Evolutionary conservation across 2,797 vertebrate species (phyloP).

Genomic region (Crocidura indochinensis): DNA sequence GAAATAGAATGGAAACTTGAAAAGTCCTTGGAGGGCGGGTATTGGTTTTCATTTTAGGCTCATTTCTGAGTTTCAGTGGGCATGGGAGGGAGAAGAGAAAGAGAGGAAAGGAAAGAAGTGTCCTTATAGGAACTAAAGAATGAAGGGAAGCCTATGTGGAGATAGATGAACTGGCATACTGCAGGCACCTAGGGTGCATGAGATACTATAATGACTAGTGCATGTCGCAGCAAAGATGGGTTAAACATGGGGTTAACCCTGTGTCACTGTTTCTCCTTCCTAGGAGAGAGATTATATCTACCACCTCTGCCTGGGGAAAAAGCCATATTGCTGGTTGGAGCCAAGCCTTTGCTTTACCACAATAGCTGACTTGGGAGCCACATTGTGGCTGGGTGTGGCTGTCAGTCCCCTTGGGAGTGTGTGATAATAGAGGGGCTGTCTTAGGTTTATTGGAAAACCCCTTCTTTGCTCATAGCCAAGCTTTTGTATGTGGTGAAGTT

Average conservation of each 20-base stretch:
- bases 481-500: slow-evolving; percentile 9
- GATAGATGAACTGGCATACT: neutral
- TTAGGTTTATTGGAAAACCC: neutral
- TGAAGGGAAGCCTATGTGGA: neutral
- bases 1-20: slow-evolving; percentile 58
- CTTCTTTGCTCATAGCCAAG: neutral
- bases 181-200: neutral
- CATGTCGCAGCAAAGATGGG: slow-evolving; percentile 6
- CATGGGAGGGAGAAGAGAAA: rapidly evolving
- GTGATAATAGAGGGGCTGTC: slow-evolving; percentile 61
- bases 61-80: neutral
- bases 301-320: slow-evolving; percentile 52
- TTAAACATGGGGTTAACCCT: slow-evolving; percentile 65
- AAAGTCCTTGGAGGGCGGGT: slow-evolving; percentile 39
- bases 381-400: slow-evolving; percentile 24
- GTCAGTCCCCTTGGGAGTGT: slow-evolving; percentile 16
- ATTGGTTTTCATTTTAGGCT: neutral
- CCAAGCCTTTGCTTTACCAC: neutral
- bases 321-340: slow-evolving; percentile 54
- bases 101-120: neutral
- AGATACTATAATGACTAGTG: neutral
- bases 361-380: neutral
- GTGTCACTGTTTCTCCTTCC: slow-evolving; percentile 46
- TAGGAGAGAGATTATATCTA: slow-evolving; percentile 25
- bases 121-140: neutral